phyloP scores from a whole-genome alignment of 2,797 vertebrate species.

The Chromobotia macracanthus region DNA sequence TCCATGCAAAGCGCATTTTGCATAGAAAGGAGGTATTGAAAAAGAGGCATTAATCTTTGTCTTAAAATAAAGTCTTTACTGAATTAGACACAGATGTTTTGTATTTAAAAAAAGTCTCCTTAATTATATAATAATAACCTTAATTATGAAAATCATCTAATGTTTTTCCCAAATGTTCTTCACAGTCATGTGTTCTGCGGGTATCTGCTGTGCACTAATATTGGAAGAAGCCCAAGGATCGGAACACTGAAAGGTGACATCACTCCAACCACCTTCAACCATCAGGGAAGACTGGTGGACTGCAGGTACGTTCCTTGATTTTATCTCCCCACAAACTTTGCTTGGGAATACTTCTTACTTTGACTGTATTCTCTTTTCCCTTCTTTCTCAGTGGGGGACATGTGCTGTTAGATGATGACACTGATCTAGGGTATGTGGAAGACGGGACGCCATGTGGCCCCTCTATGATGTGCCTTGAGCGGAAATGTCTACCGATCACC shows the following conservation, averaged over 20 bases:
- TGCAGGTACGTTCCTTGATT: slow-evolving; percentile 75
- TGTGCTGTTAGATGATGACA: slow-evolving; percentile 86
- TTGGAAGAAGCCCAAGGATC: slow-evolving; percentile 81
- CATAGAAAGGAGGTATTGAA: too few species aligned
- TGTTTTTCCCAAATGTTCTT: slow-evolving; percentile 70
- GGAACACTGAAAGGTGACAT: slow-evolving; percentile 86
- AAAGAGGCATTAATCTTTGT: too few species aligned
- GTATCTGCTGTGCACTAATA: slow-evolving; percentile 85
- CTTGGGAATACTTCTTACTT: too few species aligned
- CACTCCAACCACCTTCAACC: slow-evolving; percentile 86
- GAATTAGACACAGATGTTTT: too few species aligned
- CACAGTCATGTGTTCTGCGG: slow-evolving; percentile 87
- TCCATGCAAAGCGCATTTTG: too few species aligned
- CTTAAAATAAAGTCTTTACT: too few species aligned
- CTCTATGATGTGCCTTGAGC: slow-evolving; percentile 90
- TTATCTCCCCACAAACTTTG: not conserved
- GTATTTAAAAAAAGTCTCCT: too few species aligned
- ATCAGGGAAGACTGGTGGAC: slow-evolving; percentile 87
- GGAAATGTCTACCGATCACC: slow-evolving; percentile 86
- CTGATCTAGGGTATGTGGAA: slow-evolving; percentile 88
- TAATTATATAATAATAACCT: too few species aligned
- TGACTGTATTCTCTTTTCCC: slow-evolving; percentile 6
- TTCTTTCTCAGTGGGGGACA: slow-evolving; percentile 79
- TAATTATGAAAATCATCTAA: too few species aligned
- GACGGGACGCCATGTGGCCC: slow-evolving; percentile 87